Evolutionary conservation across 2,888 invertebrate genomes (phyloP).

Genomic region (Halocaridina rubra): DNA sequence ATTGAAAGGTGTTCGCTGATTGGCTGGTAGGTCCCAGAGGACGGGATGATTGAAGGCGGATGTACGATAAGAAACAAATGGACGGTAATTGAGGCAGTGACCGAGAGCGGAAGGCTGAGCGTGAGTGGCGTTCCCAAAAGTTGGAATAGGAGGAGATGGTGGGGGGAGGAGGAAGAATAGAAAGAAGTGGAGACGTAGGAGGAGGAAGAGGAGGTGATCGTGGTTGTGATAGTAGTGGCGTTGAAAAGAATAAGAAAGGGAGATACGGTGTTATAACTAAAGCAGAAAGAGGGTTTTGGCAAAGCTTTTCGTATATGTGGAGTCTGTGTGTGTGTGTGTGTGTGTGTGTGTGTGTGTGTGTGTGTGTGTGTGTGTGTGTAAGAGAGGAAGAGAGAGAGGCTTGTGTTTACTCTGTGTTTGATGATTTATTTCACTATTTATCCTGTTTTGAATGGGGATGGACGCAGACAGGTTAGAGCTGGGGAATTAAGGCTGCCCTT

Average conservation of each 20-base stretch:
- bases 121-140: neutral
- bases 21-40: constrained; percentile 31
- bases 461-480: too few relatives aligned
- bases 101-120: neutral
- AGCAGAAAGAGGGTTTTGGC: neutral
- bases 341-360: too few relatives aligned
- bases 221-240: neutral
- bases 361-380: too few relatives aligned
- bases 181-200: neutral
- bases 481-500: too few relatives aligned
- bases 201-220: neutral
- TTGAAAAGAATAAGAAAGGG: neutral
- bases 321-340: too few relatives aligned
- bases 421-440: too few relatives aligned
- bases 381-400: too few relatives aligned
- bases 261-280: neutral
- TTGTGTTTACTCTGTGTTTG: too few relatives aligned
- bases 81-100: constrained; percentile 44
- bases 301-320: too few relatives aligned
- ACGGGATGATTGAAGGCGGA: constrained; percentile 35
- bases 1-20: constrained; percentile 46
- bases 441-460: too few relatives aligned
- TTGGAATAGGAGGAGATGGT: neutral
- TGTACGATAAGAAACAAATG: constrained; percentile 42
- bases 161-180: neutral